Evolutionary conservation across 2,888 invertebrate species (phyloP).

Genomic region (Balanococcus diminutus): DNA sequence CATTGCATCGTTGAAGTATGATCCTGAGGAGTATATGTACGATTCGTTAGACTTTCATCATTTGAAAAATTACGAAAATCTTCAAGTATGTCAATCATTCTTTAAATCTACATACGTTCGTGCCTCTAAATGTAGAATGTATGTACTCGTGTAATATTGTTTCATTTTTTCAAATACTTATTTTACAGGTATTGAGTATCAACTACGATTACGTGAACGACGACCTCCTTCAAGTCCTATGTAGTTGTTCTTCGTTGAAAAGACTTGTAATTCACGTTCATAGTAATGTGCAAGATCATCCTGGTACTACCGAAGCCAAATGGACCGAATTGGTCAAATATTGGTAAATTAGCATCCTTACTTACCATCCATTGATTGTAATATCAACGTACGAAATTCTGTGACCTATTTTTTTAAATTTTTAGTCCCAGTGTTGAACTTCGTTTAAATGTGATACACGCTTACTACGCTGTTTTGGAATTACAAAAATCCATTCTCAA

Average conservation of each 20-base stretch:
- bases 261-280: constrained; percentile 74
- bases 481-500: constrained; percentile 70
- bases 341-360: constrained; percentile 56
- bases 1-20: constrained; percentile 75
- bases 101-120: background rate
- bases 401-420: background rate
- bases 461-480: constrained; percentile 70
- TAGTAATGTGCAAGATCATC: constrained; percentile 66
- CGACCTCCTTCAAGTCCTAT: constrained; percentile 63
- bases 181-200: constrained; percentile 64
- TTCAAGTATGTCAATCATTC: constrained; percentile 63
- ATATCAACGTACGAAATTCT: background rate
- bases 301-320: constrained; percentile 69
- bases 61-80: constrained; percentile 67
- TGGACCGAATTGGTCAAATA: constrained; percentile 64
- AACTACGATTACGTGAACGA: constrained; percentile 67
- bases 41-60: constrained; percentile 66
- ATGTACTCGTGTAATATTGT: no score
- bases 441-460: constrained; percentile 65
- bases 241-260: constrained; percentile 63
- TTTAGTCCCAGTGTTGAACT: constrained; percentile 59
- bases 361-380: background rate
- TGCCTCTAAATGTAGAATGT: background rate
- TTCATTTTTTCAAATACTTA: background rate
- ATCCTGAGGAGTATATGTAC: constrained; percentile 71